Evolutionary conservation across 1,140 invertebrate genomes (phyloP), one percentile per base, ranked within the genome.

Genomic region (Nylanderia fulva): DNA sequence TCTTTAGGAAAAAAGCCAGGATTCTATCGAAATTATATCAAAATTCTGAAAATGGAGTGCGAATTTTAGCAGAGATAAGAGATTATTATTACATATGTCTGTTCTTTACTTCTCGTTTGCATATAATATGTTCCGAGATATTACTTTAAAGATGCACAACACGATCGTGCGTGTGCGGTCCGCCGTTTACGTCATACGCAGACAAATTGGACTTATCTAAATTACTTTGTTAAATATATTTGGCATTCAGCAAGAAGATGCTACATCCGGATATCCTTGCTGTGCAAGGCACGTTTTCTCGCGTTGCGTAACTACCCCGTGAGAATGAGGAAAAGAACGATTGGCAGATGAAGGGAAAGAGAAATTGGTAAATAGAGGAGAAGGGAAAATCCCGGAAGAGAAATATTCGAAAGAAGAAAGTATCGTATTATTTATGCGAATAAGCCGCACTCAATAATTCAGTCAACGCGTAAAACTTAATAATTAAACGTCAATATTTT

Each of bases 221-320:
- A 79, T 79, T 36, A 68, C 29, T 24, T 27, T 39, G 45, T 15
- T 68, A 79, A 79, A 68, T 29, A 79, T 54, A 68, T 79, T 68
- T 68, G 61, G 63, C 61, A 79, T 79, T 79, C 45, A 39, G 21
- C 45, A 33, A 68, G 33, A 24, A 11, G 21, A 48, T 5, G 58
- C 74, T 48, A 64, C 39, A 79, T 79, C 61, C 63, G 45, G 29
- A 79, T 68, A 54, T 79, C 42, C n/a, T 39, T 66, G 21, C 27
- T 7, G 58, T 15, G 58, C 75, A 66, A 58, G 24, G 29, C 60
- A 79, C 48, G 45, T 79, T 68, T 79, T 27, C 15, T 54, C 15
- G n/a, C 48, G 18, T 79, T 79, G 33, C 21, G 21, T 13, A 79
- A 79, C 9, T n/a, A 24, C 29, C 7, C n/a, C 8, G 33, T 24